These are phyloP conservation scores for Anas bahamensis DNA, from an alignment of 2,797 vertebrate genomes.

Conservation along the genomic window DNA sequence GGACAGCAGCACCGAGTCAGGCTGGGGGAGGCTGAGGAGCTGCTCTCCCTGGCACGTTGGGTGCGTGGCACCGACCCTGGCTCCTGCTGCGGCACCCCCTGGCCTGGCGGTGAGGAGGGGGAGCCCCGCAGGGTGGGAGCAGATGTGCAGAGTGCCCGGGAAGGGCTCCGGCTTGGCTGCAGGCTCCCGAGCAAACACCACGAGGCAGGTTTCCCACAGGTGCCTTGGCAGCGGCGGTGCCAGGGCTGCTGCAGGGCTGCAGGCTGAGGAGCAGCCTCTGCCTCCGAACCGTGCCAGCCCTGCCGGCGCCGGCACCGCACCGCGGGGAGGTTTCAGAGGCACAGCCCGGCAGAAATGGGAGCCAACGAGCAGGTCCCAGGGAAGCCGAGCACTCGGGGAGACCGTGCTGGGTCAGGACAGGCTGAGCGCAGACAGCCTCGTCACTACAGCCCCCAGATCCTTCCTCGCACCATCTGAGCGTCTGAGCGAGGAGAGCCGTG, in stretches of 20 bases:
- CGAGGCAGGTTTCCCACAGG: constrained; percentile 50
- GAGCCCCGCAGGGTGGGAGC: neutral
- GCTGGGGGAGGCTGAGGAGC: neutral
- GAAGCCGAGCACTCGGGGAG: neutral
- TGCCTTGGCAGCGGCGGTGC: neutral
- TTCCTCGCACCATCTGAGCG: neutral
- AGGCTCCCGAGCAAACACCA: neutral
- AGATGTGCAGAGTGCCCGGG: neutral
- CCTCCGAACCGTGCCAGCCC: neutral
- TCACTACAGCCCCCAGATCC: neutral
- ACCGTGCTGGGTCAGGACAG: neutral
- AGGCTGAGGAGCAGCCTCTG: neutral
- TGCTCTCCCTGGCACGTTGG: fast-evolving
- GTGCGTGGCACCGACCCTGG: fast-evolving
- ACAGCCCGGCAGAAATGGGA: neutral
- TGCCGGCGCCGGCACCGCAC: neutral
- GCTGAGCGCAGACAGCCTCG: neutral
- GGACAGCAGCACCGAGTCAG: neutral
- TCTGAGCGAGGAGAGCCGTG: neutral
- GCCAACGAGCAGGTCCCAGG: neutral
- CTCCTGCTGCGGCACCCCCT: neutral
- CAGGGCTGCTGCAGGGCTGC: neutral
- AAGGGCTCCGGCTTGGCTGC: neutral
- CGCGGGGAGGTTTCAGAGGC: fast-evolving
- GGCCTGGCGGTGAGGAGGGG: fast-evolving